Percentiles rank a stretch among this genome's conserved stretches.
phyloP scores from a whole-genome alignment of 2,113 vertebrate genomes.

The Pseudois nayaur region DNA sequence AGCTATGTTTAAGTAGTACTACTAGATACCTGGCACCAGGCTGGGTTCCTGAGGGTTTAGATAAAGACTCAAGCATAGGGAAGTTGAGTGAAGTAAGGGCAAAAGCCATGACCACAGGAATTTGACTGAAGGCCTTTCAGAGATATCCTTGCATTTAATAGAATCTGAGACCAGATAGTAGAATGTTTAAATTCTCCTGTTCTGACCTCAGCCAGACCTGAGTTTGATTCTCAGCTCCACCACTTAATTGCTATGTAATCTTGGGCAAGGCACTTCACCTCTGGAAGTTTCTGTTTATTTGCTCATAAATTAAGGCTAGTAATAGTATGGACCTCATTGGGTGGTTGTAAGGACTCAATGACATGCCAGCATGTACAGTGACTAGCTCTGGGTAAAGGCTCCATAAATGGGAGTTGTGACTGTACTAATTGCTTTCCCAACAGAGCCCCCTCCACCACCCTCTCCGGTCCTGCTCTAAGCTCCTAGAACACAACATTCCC shows the following conservation, averaged over 20 bases:
- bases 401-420: not conserved
- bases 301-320: not conserved
- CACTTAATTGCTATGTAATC: not conserved
- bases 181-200: not conserved
- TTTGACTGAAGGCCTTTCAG: not conserved
- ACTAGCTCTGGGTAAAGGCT: not conserved
- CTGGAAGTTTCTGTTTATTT: slow-evolving; percentile 32
- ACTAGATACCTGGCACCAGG: not conserved
- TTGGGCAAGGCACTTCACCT: not conserved
- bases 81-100: not conserved
- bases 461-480: not conserved
- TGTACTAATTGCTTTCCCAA: not conserved
- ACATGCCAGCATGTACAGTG: not conserved
- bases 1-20: not conserved
- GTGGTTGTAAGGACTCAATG: not conserved
- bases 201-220: not conserved
- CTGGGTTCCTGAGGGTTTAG: not conserved
- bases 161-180: not conserved
- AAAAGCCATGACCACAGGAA: not conserved
- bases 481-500: not conserved
- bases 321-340: not conserved
- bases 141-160: not conserved
- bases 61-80: not conserved
- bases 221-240: slow-evolving; percentile 1
- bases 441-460: not conserved